Base-by-base conservation (phyloP, 2,888 invertebrate species). In the Sacculina carcini region DNA sequence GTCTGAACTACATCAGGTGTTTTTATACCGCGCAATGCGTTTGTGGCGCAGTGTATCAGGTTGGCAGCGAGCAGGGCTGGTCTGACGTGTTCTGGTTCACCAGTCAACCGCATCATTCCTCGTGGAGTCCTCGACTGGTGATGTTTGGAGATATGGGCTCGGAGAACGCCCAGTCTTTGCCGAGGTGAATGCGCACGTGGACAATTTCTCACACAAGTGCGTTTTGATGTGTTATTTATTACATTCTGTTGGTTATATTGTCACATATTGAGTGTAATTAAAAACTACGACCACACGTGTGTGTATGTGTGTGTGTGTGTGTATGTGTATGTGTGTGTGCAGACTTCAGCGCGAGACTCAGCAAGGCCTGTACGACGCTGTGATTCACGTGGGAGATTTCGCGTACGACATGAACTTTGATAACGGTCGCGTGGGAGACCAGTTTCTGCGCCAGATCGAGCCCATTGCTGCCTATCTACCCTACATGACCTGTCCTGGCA, bases 71-170 rank as follows among this genome's bases (percentile, higher is more conserved):
- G 3, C 12, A 42, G n/a, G 40, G 40, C 40, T 42, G 40, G 40
- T 42, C 40, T 9, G 40, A 42, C 24, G 24, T 42, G 26, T 26
- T 26, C n/a, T n/a, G 14, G 5, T 42, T 42, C 26, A 42, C n/a
- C 7, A 26, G 24, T n/a, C 4, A 26, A 10, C 40, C 12, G 26
- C 4, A 7, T 26, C 24, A 26, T n/a, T 2, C 26, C 26, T 24
- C 24, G 24, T 89, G 86, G 86, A 71, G 75, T 19, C 83, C 87
- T 0, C 71, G 73, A 19, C 69, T 90, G 38, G 90, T 82, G 26
- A 74, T 94, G 58, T 92, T 77, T 62, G 94, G 94, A 0, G 94
- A 94, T 64, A 77, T 96, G 79, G 94, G 94, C 29, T 83, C 81
- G 63, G 77, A 76, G 58, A 92, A 92, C 67, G 86, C 89, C 2